These are phyloP conservation scores for Bombylius discolor DNA, from an alignment of 2,888 invertebrate species.

Conservation along the genomic window DNA sequence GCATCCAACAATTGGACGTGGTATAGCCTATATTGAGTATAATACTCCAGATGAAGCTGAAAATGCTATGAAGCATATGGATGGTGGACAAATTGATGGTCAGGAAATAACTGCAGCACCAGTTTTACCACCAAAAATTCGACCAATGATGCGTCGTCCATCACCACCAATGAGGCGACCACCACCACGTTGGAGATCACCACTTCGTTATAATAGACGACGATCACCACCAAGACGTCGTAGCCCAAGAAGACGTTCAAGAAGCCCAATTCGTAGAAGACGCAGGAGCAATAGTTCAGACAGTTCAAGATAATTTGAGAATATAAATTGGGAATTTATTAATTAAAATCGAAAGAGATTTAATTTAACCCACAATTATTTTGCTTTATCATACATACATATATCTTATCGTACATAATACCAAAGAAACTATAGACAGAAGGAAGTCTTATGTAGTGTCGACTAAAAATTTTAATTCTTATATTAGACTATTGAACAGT, in stretches of 20 bases:
- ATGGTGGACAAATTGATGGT: slow-evolving; percentile 95
- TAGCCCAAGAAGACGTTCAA: slow-evolving; percentile 32
- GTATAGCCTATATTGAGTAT: slow-evolving; percentile 93
- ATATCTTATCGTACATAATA: too few relatives aligned
- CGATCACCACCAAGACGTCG: slow-evolving; percentile 28
- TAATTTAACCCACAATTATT: too few relatives aligned
- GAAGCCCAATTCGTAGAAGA: slow-evolving; percentile 33
- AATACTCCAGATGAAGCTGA: slow-evolving; percentile 89
- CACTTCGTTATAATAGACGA: slow-evolving; percentile 29
- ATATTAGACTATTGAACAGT: too few relatives aligned
- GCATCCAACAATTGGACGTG: slow-evolving; percentile 79
- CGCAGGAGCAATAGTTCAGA: slow-evolving; percentile 36
- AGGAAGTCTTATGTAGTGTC: too few relatives aligned
- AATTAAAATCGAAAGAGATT: too few relatives aligned
- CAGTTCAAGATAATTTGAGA: slow-evolving; percentile 22
- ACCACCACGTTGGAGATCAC: slow-evolving; percentile 34
- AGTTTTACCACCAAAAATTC: slow-evolving; percentile 61
- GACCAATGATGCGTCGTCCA: slow-evolving; percentile 28
- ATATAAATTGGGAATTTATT: too few relatives aligned
- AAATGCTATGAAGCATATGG: slow-evolving; percentile 99
- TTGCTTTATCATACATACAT: too few relatives aligned
- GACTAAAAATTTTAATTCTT: too few relatives aligned
- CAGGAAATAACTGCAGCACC: slow-evolving; percentile 92
- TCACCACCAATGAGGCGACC: slow-evolving; percentile 32
- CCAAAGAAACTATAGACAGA: too few relatives aligned